Percentiles rank a stretch among this genome's conserved stretches.
Evolutionary conservation across 2,113 vertebrate species (phyloP).

Genomic region (Phainopepla nitens): DNA sequence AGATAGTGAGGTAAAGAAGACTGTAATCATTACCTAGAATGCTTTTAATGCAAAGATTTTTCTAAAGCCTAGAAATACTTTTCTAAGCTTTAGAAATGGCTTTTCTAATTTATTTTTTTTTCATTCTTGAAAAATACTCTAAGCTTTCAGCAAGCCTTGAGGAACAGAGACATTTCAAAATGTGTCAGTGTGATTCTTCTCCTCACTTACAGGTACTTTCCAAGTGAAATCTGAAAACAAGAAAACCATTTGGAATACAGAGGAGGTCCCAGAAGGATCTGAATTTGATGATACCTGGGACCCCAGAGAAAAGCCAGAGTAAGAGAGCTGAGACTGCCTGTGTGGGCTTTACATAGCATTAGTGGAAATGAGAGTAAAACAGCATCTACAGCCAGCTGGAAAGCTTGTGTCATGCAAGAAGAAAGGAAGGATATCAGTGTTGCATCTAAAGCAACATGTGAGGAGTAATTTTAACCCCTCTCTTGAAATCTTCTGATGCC

Average conservation of each 20-base stretch:
- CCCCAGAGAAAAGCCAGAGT: slow-evolving; percentile 87
- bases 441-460: background rate
- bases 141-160: background rate
- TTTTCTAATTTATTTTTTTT: background rate
- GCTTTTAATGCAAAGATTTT: background rate
- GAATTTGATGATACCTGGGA: slow-evolving; percentile 84
- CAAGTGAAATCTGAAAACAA: slow-evolving; percentile 50
- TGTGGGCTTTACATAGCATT: background rate
- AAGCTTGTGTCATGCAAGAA: background rate
- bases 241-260: slow-evolving; percentile 85
- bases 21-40: background rate
- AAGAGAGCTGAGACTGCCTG: slow-evolving; percentile 54
- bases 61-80: background rate
- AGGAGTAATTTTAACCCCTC: slow-evolving; percentile 8
- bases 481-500: slow-evolving; percentile 9
- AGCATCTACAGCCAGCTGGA: background rate
- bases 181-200: background rate
- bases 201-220: slow-evolving; percentile 22
- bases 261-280: slow-evolving; percentile 82
- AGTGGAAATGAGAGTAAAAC: background rate
- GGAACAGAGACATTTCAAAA: background rate
- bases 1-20: background rate
- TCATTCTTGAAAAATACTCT: background rate
- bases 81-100: background rate
- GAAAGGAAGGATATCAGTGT: background rate